Conservation (phyloP, 92 coral and sea anemone species). For the Porites evermanni region DNA sequence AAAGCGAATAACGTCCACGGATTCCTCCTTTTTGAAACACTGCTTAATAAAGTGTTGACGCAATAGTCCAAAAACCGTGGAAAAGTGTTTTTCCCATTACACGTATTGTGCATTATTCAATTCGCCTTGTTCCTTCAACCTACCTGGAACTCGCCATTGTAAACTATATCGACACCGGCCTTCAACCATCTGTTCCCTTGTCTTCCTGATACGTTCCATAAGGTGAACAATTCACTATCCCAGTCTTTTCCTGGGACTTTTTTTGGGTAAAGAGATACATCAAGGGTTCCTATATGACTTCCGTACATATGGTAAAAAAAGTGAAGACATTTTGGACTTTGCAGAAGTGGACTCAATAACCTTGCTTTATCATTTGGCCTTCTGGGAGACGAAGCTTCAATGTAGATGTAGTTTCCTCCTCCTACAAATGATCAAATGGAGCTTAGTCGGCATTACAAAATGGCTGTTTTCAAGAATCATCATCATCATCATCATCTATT, state of each 20-base stretch:
- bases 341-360: constrained; percentile 17
- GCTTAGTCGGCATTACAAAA: too few species aligned
- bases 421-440: not conserved
- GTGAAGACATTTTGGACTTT: constrained; percentile 32
- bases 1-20: too few species aligned
- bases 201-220: constrained; percentile 10
- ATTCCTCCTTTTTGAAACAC: too few species aligned
- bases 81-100: too few species aligned
- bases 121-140: not conserved
- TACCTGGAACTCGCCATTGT: constrained; percentile 26
- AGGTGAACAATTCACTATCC: not conserved
- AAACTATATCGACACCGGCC: constrained; percentile 1
- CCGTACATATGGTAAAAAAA: constrained; percentile 47
- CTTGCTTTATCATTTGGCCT: not conserved
- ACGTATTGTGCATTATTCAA: too few species aligned
- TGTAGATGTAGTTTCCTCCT: constrained; percentile 29
- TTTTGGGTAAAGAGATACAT: not conserved
- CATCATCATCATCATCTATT: too few species aligned
- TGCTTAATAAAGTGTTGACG: too few species aligned
- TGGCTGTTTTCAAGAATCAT: too few species aligned
- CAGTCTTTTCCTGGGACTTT: not conserved
- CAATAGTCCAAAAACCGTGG: too few species aligned
- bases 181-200: constrained; percentile 36
- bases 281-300: constrained; percentile 19
- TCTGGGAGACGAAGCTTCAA: constrained; percentile 21